Conservation (phyloP, 1,140 invertebrate species). For the Cydia fagiglandana region DNA sequence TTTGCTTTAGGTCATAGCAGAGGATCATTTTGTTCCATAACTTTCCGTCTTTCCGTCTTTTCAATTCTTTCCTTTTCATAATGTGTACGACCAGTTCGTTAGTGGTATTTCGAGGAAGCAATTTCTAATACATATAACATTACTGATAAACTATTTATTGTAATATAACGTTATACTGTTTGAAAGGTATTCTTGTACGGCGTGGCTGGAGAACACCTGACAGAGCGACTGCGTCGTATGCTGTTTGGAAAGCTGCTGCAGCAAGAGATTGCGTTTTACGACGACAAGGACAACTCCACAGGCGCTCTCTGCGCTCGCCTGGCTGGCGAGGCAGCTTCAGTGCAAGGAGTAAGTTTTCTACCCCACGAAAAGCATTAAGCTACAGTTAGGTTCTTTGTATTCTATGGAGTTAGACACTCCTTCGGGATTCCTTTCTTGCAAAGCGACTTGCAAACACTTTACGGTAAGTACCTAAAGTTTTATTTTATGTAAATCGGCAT, state of each 20-base stretch:
- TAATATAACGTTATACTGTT: neutral
- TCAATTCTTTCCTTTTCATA: neutral
- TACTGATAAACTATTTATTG: too few species aligned
- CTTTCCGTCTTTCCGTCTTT: too few species aligned
- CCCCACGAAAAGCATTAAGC: neutral
- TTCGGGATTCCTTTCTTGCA: too few species aligned
- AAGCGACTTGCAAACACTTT: too few species aligned
- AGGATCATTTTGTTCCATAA: too few species aligned
- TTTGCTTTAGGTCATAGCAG: too few species aligned
- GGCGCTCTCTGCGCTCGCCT: conserved; percentile 85
- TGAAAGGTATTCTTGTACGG: conserved; percentile 79
- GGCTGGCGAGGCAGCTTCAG: conserved; percentile 86
- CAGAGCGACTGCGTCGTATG: conserved; percentile 82
- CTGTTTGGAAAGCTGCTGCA: conserved; percentile 84
- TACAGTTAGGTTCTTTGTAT: too few species aligned
- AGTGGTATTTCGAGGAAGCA: conserved; percentile 12
- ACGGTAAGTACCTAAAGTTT: too few species aligned
- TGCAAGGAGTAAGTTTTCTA: conserved; percentile 84
- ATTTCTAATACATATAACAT: conserved; percentile 17
- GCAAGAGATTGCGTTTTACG: conserved; percentile 89
- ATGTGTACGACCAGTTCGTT: neutral
- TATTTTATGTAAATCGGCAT: too few species aligned
- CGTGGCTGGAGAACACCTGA: conserved; percentile 85
- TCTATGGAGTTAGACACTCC: too few species aligned
- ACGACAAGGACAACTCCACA: conserved; percentile 83